Evolutionary conservation across 2,113 vertebrate genomes (phyloP).

Genomic region (Semicossyphus pulcher): DNA sequence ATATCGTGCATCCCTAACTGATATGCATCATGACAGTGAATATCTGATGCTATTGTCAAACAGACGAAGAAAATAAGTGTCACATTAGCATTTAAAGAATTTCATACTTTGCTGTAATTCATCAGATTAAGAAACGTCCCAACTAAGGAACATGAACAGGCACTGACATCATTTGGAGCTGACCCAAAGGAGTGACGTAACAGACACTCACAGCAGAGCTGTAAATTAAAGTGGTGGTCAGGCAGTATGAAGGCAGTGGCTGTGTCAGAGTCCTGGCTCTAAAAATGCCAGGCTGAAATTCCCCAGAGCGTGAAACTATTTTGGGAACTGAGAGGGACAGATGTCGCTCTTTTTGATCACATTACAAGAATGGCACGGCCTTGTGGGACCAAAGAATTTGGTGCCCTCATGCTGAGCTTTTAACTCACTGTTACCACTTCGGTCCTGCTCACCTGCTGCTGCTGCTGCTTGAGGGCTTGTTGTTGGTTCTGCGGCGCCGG

Average conservation of each 20-base stretch:
- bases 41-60: no score
- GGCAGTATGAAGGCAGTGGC: background rate
- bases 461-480: slow-evolving; percentile 72
- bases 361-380: background rate
- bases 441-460: slow-evolving; percentile 60
- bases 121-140: background rate
- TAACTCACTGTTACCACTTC: background rate
- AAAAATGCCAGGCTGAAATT: background rate
- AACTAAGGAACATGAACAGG: background rate
- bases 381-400: background rate
- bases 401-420: background rate
- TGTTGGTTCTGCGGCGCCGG: slow-evolving; percentile 85
- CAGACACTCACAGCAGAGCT: background rate
- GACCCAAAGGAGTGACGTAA: slow-evolving; percentile 14
- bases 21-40: no score
- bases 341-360: background rate
- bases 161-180: background rate
- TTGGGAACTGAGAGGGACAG: background rate
- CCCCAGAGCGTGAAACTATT: background rate
- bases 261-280: no score
- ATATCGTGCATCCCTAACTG: no score
- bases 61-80: background rate
- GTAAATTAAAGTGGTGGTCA: background rate
- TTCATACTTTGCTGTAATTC: no score
- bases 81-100: background rate